Base-by-base conservation (phyloP, 92 coral and sea anemone species). In the Epizoanthus illoricatus region DNA sequence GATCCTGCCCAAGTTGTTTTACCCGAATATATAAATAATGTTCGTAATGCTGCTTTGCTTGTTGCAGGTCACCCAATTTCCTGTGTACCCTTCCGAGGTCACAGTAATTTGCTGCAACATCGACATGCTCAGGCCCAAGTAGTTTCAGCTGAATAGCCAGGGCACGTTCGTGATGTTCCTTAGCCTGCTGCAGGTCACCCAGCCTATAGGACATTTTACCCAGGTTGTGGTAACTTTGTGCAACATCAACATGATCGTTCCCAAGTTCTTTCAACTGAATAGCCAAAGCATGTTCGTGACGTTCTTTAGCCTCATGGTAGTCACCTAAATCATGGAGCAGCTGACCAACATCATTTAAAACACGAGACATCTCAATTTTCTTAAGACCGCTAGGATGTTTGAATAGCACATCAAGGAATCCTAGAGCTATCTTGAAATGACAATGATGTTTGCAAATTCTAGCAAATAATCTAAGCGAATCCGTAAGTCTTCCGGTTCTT, bases 11-110 rank as follows among this genome's bases (percentile, higher is more conserved):
- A 9, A 60, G 54, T 59, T 20, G 12, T 59, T 76, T 54, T 36
- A 57, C 0, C 24, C 21, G 18, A 24, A 76, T 76, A 4, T 17
- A 1, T 2, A 76, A 47, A 36, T 70, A 45, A 18, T 17, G 82
- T 19, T 76, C 71, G 59, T 78, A 36, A 78, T 10, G 4, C 70
- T 78, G 70, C 23, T 58, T 58, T 40, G 82, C 82, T 10, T 78
- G 52, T 20, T 78, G 69, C 54, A 78, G 55, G 19, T 60, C 55
- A 60, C 82, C 82, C 3, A 78, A 4, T 42, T 60, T n/a, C 4
- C n/a, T 18, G 23, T 78, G 42, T 10, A 78, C 70, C 2, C 18
- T 2, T 10, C 82, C 82, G 21, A 78, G 70, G 45, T 56, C 17
- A 47, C 23, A 54, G 64, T 76, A 76, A 3, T 1, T 13, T 3